Evolutionary conservation across 2,888 invertebrate genomes (phyloP), one percentile per base, ranked within the genome.

Genomic region (Cantharis rustica): DNA sequence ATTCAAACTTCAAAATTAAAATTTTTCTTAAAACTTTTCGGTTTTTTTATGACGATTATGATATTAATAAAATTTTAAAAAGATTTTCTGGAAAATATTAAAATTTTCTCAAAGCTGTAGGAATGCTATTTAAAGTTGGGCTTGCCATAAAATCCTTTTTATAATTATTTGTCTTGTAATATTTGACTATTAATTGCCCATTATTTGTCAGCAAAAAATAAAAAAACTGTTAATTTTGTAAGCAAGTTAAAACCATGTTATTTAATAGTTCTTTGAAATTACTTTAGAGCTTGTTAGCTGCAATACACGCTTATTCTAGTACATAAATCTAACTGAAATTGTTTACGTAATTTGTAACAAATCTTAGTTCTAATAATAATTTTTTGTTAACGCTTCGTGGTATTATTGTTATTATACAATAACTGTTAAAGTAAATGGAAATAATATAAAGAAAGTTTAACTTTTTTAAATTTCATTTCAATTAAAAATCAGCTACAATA

Each of bases 1-100:
- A 68, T 75, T 71, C 66, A 20, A 75, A 71, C 66, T 74, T 75
- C 68, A 61, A 75, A 75, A 75, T 71, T 69, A 75, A 75, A 68
- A 61, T 17, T 61, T 61, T 69, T 47, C 31, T 61, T 73, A 47
- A 71, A 75, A 75, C 66, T 71, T 73, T 66, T 47, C 7, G 47
- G 47, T n/a, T 47, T 47, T 23, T 61, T 26, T 68, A 63, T 69
- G 47, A 68, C 61, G 68, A 26, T 68, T 61, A 68, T 15, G 68
- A 61, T 68, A 68, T 47, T 47, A 47, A 47, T 47, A 47, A 47
- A 47, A 47, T 47, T 47, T 47, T 7, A 47, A 31, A n/a, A 47
- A n/a, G 47, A 47, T 47, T 47, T 47, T 3, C 47, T 1, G 47
- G n/a, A 47, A 47, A n/a, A n/a, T 47, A 47, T n/a, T 47, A 47